phyloP scores from a whole-genome alignment of 2,113 vertebrate species.

The Halcyon senegalensis region DNA sequence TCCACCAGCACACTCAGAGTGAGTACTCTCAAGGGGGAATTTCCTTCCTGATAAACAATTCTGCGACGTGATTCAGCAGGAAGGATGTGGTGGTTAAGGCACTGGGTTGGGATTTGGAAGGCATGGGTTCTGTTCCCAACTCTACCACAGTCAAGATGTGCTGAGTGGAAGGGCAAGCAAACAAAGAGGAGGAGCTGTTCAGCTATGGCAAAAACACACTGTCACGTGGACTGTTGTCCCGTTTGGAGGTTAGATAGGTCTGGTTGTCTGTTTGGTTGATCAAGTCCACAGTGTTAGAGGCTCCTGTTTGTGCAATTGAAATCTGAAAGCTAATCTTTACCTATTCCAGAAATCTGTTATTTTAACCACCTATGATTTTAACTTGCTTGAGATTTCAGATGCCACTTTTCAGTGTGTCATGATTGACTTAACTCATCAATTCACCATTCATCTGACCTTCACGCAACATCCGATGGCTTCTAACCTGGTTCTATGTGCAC shows the following conservation, averaged over 20 bases:
- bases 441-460: background rate
- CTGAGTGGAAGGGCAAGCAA: conserved; percentile 43
- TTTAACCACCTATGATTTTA: background rate
- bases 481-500: fast-evolving
- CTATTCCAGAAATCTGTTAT: background rate
- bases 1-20: conserved; percentile 1
- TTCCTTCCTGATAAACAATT: conserved; percentile 65
- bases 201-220: background rate
- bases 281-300: background rate
- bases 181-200: conserved; percentile 26
- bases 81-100: conserved; percentile 63
- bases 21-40: conserved; percentile 39
- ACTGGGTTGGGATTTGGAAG: conserved; percentile 35
- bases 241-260: background rate
- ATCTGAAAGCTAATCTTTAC: background rate
- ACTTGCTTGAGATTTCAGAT: background rate
- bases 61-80: conserved; percentile 50
- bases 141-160: conserved; percentile 7
- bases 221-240: background rate
- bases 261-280: background rate
- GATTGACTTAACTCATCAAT: background rate
- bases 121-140: conserved; percentile 26
- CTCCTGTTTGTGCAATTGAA: background rate
- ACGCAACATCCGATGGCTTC: background rate
- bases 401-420: background rate